Percentiles rank a stretch among this genome's conserved stretches.
Conservation (phyloP, 2,113 vertebrate genomes). For the Sinosuthora webbiana region DNA sequence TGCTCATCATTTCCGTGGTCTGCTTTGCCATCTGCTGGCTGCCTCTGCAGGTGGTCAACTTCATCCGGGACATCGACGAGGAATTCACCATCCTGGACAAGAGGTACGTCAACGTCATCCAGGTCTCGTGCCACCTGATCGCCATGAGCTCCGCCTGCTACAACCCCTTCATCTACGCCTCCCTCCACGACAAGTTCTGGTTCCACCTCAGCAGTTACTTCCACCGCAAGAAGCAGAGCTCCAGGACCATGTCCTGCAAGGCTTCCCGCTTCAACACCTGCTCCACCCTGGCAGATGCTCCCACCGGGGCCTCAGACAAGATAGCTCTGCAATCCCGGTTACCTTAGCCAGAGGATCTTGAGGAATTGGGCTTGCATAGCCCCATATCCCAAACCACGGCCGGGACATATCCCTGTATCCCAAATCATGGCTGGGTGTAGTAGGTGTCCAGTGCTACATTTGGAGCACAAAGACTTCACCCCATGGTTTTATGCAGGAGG, state of each 20-base stretch:
- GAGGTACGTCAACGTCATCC: conserved; percentile 77
- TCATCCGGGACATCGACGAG: conserved; percentile 79
- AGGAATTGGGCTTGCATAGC: fast-evolving
- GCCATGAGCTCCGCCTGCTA: conserved; percentile 85
- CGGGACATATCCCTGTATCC: background rate
- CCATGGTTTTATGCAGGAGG: fast-evolving
- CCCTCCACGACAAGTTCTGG: conserved; percentile 79
- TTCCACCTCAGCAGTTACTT: conserved; percentile 71
- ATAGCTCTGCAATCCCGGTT: conserved; percentile 54
- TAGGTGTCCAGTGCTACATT: fast-evolving
- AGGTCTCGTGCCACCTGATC: conserved; percentile 78
- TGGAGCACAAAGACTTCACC: background rate
- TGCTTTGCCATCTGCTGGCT: conserved; percentile 88
- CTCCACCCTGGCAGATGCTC: conserved; percentile 68
- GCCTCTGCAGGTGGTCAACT: conserved; percentile 85
- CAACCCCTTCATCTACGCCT: conserved; percentile 84
- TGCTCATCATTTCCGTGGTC: conserved; percentile 79
- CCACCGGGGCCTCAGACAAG: conserved; percentile 38
- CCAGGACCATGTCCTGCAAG: conserved; percentile 46
- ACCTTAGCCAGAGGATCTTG: background rate
- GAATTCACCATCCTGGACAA: conserved; percentile 79
- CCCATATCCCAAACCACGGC: fast-evolving
- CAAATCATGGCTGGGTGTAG: fast-evolving
- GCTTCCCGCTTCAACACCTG: conserved; percentile 68
- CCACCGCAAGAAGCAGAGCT: conserved; percentile 44